These are phyloP conservation scores for Thinocorus orbignyianus DNA, from an alignment of 2,113 vertebrate genomes.

Conservation along the genomic window DNA sequence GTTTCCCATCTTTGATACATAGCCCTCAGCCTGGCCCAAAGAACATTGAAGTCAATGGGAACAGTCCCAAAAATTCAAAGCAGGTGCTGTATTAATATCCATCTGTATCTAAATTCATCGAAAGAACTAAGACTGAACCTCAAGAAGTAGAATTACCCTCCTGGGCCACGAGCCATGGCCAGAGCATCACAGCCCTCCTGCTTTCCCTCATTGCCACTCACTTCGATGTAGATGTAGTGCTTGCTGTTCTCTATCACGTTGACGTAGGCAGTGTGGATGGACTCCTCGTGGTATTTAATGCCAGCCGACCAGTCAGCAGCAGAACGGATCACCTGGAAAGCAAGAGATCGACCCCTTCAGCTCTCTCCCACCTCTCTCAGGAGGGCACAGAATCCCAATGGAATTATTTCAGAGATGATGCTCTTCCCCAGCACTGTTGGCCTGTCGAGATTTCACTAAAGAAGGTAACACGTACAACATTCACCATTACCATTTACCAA, in stretches of 20 bases:
- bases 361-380: not conserved
- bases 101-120: not conserved
- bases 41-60: not conserved
- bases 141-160: not conserved
- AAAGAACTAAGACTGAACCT: not conserved
- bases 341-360: not conserved
- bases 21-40: not conserved
- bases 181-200: not conserved
- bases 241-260: conserved; percentile 85
- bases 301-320: conserved; percentile 95
- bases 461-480: rapidly evolving
- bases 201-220: conserved; percentile 28
- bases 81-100: not conserved
- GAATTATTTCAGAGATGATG: not conserved
- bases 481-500: not conserved
- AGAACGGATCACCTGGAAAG: conserved; percentile 87
- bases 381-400: not conserved
- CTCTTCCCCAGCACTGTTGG: not conserved
- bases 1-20: not conserved
- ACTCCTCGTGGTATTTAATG: conserved; percentile 95
- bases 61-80: not conserved
- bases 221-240: conserved; percentile 96
- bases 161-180: not conserved
- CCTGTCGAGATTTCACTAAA: not conserved
- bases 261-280: conserved; percentile 91